These are phyloP conservation scores for Conomelus anceps DNA, from an alignment of 2,888 invertebrate species.

Conservation along the genomic window DNA sequence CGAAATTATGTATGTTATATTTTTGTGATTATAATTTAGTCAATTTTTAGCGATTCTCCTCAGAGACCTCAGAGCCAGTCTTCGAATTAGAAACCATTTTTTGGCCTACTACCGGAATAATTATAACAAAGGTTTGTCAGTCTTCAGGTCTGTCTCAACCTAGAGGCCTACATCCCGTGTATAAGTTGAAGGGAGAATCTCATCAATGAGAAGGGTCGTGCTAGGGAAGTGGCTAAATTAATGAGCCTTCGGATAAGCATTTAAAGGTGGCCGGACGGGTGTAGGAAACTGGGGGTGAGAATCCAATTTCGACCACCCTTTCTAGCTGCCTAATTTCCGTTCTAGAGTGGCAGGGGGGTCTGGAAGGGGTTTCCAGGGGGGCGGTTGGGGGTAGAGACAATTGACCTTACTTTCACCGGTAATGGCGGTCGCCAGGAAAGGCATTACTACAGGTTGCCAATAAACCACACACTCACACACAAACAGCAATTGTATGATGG, in stretches of 20 bases:
- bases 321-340: constrained; percentile 10
- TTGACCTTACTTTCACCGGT: constrained; percentile 8
- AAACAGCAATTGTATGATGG: not conserved
- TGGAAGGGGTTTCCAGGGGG: not conserved
- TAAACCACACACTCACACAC: constrained; percentile 1
- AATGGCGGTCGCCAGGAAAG: not conserved
- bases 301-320: constrained; percentile 22
- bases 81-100: not conserved
- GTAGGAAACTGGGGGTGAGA: not conserved
- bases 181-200: not conserved
- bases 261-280: not conserved
- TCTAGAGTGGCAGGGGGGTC: not conserved
- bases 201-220: not conserved
- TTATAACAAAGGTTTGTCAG: not conserved
- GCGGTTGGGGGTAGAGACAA: constrained; percentile 3
- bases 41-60: no score
- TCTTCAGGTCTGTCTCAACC: not conserved
- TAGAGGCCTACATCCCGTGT: not conserved
- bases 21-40: no score
- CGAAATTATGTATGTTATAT: no score
- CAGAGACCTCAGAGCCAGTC: not conserved
- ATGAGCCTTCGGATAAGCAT: not conserved
- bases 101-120: not conserved
- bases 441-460: constrained; percentile 9
- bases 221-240: not conserved